phyloP scores from a whole-genome alignment of 1,140 invertebrate genomes.

The Schlechtendalia chinensis region DNA sequence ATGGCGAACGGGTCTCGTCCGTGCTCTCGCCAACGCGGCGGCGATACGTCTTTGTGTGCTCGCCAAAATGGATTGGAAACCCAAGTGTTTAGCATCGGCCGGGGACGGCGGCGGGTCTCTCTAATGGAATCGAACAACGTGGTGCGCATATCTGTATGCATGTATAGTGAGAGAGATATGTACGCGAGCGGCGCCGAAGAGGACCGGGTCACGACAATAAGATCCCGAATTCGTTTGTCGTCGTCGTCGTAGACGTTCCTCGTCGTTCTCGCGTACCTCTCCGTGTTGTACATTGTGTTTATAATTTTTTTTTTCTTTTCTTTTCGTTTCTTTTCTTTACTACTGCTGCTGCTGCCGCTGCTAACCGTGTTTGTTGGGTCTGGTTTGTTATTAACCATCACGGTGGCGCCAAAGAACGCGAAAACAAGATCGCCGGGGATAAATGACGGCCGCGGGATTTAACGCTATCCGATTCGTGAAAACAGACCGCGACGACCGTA shows the following conservation, averaged over 20 bases:
- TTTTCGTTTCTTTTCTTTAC: constrained; percentile 6
- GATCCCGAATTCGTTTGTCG: constrained; percentile 27
- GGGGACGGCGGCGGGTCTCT: no score
- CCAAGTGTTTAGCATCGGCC: constrained; percentile 44
- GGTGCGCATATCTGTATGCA: no score
- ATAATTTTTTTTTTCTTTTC: constrained; percentile 5
- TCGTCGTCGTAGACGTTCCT: constrained; percentile 29
- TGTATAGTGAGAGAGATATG: no score
- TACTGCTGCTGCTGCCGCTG: background rate
- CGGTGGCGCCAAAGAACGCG: constrained; percentile 31
- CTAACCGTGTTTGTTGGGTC: constrained; percentile 23
- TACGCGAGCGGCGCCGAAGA: no score
- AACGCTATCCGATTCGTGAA: background rate
- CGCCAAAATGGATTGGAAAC: constrained; percentile 6
- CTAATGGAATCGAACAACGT: background rate
- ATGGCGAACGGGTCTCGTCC: no score
- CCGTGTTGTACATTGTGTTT: no score
- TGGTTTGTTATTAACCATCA: constrained; percentile 14
- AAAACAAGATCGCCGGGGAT: constrained; percentile 28
- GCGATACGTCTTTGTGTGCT: constrained; percentile 20
- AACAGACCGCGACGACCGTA: constrained; percentile 9
- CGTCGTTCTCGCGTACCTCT: background rate
- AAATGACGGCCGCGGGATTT: constrained; percentile 9
- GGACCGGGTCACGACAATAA: constrained; percentile 34
- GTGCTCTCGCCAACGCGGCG: background rate